Evolutionary conservation across 2,888 invertebrate genomes (phyloP), one percentile per base, ranked within the genome.

Genomic region (Caenorhabditis sinica): DNA sequence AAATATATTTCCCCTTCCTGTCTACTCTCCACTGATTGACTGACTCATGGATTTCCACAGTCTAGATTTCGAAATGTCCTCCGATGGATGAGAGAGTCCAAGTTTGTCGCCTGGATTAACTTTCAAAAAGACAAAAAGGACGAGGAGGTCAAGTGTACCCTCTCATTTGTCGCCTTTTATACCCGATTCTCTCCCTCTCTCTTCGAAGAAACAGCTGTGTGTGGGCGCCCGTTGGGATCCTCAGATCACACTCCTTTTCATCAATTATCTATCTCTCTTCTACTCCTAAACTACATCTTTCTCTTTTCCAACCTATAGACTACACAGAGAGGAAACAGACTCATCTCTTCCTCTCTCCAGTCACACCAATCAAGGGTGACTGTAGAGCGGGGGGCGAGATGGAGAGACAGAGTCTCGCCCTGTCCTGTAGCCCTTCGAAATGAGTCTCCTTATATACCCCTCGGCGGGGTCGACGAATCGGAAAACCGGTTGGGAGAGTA

Each of bases 401-500:
- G 15, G 8, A 49, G 20, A 20, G 17, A 53, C 9, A 20, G 56
- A 56, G 56, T 60, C 60, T 56, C 60, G 43, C 60, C 13, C 20
- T 20, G 58, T n/a, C 40, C 56, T 49, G 56, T 49, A 40, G 40
- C 69, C 56, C 9, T 63, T 51, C 51, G 53, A 77, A 77, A 77
- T 69, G 77, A 77, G 77, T 69, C 61, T 51, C 45, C 77, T 77
- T 77, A 77, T 77, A 77, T 77, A 77, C 77, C 77, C 77, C 36
- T 15, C 36, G 17, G 30, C 40, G 49, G 49, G 74, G 43, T 53
- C 58, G 43, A 43, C 51, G 63, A 74, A 45, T 74, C 63, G 72
- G 76, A 76, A 73, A 77, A 60, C 61, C 66, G 73, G 81, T 72
- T 79, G 45, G 49, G 28, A n/a, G 20, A 20, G 49, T 69, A 30